Evolutionary conservation across 2,797 vertebrate genomes (phyloP).

Genomic region (Enteromius mattozi): DNA sequence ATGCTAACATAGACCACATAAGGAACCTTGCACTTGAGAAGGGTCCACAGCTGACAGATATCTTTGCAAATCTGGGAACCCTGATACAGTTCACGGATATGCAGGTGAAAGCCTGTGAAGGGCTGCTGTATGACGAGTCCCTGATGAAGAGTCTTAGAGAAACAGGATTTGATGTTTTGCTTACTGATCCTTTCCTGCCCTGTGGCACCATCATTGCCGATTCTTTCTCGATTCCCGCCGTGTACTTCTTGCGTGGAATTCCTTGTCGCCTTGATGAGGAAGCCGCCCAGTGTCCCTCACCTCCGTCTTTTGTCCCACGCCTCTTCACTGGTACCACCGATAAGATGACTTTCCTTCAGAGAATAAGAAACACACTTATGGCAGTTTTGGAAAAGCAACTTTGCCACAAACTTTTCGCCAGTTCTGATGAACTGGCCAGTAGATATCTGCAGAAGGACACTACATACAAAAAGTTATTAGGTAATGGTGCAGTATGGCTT

Average conservation of each 20-base stretch:
- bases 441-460: slow-evolving; percentile 62
- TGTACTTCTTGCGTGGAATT: slow-evolving; percentile 76
- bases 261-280: slow-evolving; percentile 73
- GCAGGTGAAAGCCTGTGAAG: slow-evolving; percentile 69
- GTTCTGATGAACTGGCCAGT: slow-evolving; percentile 72
- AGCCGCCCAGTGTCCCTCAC: slow-evolving; percentile 73
- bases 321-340: slow-evolving; percentile 64
- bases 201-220: slow-evolving; percentile 77
- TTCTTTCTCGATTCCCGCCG: slow-evolving; percentile 71
- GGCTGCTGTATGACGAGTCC: slow-evolving; percentile 68
- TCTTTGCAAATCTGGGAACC: slow-evolving; percentile 55
- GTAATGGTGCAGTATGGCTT: slow-evolving; percentile 75
- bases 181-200: slow-evolving; percentile 81
- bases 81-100: slow-evolving; percentile 65
- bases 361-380: slow-evolving; percentile 71
- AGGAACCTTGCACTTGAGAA: slow-evolving; percentile 47
- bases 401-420: slow-evolving; percentile 62
- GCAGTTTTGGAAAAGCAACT: slow-evolving; percentile 48
- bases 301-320: slow-evolving; percentile 75
- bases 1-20: accelerated
- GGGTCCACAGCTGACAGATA: slow-evolving; percentile 27
- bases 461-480: slow-evolving; percentile 69
- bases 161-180: slow-evolving; percentile 68
- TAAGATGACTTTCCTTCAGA: slow-evolving; percentile 75
- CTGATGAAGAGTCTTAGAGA: slow-evolving; percentile 70